Conservation (phyloP, 2,888 invertebrate genomes). For the Dendrolimus houi region DNA sequence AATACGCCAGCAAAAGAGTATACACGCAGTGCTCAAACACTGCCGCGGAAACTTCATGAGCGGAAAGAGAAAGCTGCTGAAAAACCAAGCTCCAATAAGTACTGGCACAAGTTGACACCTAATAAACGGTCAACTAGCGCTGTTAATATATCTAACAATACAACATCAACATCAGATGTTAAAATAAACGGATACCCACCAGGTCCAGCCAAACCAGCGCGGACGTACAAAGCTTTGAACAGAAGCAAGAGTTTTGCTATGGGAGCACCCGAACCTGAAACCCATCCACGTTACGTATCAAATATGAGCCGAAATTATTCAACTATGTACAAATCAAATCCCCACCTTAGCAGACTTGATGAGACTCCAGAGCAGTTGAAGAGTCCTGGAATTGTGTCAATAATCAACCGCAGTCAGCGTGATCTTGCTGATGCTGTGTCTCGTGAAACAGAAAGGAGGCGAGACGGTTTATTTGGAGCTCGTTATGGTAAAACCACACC, state of each 20-base stretch:
- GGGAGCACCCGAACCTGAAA: conserved; percentile 77
- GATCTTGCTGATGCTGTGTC: conserved; percentile 82
- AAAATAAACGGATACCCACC: conserved; percentile 67
- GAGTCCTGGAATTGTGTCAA: conserved; percentile 91
- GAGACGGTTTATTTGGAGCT: conserved; percentile 71
- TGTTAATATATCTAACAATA: conserved; percentile 79
- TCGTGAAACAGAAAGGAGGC: conserved; percentile 67
- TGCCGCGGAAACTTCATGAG: conserved; percentile 81
- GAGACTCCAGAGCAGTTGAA: conserved; percentile 85
- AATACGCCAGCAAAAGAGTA: conserved; percentile 33
- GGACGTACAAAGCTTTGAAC: conserved; percentile 85
- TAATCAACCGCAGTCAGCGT: conserved; percentile 88
- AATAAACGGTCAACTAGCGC: conserved; percentile 77
- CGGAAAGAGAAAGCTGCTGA: conserved; percentile 61
- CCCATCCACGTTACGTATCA: conserved; percentile 63
- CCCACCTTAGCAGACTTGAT: conserved; percentile 82
- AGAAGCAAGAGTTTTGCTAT: conserved; percentile 92
- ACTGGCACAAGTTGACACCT: conserved; percentile 69
- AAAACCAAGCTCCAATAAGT: conserved; percentile 61
- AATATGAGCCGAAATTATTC: conserved; percentile 68
- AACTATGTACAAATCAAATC: conserved; percentile 85
- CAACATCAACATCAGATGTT: conserved; percentile 44
- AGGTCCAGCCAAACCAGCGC: conserved; percentile 86
- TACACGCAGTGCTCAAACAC: conserved; percentile 82
- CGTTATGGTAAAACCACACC: conserved; percentile 75